Evolutionary conservation across 2,797 vertebrate species (phyloP).

Genomic region (Lepidocolaptes lacrymiger): DNA sequence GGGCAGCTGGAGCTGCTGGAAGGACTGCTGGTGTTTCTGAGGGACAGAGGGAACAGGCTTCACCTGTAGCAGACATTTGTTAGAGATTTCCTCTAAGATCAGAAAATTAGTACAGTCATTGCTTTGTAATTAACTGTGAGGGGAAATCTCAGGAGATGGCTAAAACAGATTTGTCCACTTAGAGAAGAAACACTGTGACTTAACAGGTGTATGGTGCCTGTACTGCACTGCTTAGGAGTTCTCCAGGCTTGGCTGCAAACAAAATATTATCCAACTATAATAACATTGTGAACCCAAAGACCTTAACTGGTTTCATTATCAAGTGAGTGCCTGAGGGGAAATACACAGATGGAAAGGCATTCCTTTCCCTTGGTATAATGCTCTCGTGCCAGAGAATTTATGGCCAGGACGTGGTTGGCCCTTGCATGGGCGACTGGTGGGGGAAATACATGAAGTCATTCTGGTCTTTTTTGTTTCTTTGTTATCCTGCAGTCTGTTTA

Average conservation of each 20-base stretch:
- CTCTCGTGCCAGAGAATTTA: constrained; percentile 57
- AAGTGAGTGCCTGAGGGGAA: constrained; percentile 61
- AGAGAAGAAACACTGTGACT: constrained; percentile 9
- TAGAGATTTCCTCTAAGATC: constrained; percentile 34
- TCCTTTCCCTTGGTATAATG: constrained; percentile 62
- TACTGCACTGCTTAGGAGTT: constrained; percentile 53
- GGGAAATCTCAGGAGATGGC: constrained; percentile 54
- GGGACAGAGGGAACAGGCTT: background rate
- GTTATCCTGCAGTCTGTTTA: background rate
- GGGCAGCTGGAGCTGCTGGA: background rate
- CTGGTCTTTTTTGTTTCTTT: background rate
- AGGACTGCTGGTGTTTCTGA: constrained; percentile 14
- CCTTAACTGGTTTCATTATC: constrained; percentile 73
- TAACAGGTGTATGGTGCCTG: constrained; percentile 65
- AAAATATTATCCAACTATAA: constrained; percentile 65
- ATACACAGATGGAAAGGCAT: constrained; percentile 68
- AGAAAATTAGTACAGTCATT: constrained; percentile 57
- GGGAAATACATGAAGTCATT: background rate
- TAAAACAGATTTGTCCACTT: constrained; percentile 64
- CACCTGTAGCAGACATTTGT: constrained; percentile 33
- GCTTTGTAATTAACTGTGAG: constrained; percentile 60
- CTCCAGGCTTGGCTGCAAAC: constrained; percentile 64
- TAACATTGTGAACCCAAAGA: constrained; percentile 68
- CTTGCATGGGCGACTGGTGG: background rate
- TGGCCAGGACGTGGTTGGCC: background rate